Evolutionary conservation across 1,140 invertebrate species (phyloP), one percentile per base, ranked within the genome.

Genomic region (Megalopta genalis): DNA sequence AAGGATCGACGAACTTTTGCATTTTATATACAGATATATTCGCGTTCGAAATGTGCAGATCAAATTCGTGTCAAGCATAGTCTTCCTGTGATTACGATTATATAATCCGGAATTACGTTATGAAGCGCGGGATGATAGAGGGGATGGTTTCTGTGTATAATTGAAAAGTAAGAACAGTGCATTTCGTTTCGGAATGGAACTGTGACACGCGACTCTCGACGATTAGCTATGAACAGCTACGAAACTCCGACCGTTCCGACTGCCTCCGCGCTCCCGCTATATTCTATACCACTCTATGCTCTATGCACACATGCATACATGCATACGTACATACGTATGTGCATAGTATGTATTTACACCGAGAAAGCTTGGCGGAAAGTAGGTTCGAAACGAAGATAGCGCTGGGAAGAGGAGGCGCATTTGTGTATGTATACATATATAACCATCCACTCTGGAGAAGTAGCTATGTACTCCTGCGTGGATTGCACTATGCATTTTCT

Each of bases 301-400:
- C 32, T 32, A 1, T 32, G n/a, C n/a, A n/a, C n/a, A n/a, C n/a
- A n/a, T n/a, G n/a, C n/a, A n/a, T n/a, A n/a, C n/a, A 32, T 32
- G 32, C 32, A 32, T 32, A 32, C 32, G 4, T 32, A 32, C 32
- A 32, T 2, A 32, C 32, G 32, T 32, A 32, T 32, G 32, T 32
- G 4, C 4, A 32, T 32, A 32, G 32, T 4, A 64, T 71, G 32
- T 67, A 63, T 71, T 54, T 64, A 71, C 52, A 63, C 42, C 18
- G n/a, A 63, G 18, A 54, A 12, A 63, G 16, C 12, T 42, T 14
- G 27, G 18, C 46, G 16, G 32, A 64, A 77, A 71, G 59, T 77
- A 77, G 67, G 67, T 77, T 71, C 16, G 27, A 12, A 54, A 71
- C 46, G 16, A 63, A 63, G 42, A 71, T 63, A 77, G n/a, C n/a